phyloP scores from a whole-genome alignment of 2,888 invertebrate genomes.

The Phyllotreta cruciferae region DNA sequence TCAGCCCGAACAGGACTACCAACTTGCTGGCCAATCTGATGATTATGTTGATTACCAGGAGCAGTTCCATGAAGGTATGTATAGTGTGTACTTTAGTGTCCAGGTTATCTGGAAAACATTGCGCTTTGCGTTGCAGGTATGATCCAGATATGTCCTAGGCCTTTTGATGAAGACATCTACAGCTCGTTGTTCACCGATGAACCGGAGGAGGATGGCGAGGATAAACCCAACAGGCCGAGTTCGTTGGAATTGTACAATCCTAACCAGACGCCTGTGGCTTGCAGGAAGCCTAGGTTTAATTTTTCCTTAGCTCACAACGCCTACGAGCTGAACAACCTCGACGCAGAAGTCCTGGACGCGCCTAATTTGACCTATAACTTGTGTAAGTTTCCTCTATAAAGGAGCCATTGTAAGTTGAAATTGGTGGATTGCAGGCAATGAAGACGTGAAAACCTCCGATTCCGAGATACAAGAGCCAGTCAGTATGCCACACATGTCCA shows the following conservation, averaged over 20 bases:
- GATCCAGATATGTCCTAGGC: slow-evolving; percentile 55
- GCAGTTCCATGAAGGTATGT: slow-evolving; percentile 60
- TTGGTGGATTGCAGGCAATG: slow-evolving; percentile 51
- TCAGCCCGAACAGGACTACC: slow-evolving; percentile 40
- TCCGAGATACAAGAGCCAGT: slow-evolving; percentile 64
- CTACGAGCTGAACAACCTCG: slow-evolving; percentile 71
- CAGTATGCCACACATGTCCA: slow-evolving; percentile 65
- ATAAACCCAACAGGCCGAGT: slow-evolving; percentile 63
- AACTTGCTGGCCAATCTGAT: slow-evolving; percentile 54
- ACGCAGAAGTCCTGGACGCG: slow-evolving; percentile 70
- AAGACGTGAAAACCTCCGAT: slow-evolving; percentile 60
- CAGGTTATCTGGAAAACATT: too few relatives aligned
- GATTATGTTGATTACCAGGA: slow-evolving; percentile 58
- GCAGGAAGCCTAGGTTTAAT: slow-evolving; percentile 74
- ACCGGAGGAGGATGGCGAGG: slow-evolving; percentile 57
- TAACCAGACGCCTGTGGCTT: slow-evolving; percentile 66
- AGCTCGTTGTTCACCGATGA: slow-evolving; percentile 58
- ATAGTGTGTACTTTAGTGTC: too few relatives aligned
- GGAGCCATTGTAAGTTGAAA: background rate
- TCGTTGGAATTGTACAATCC: slow-evolving; percentile 71
- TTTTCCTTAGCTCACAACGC: slow-evolving; percentile 72
- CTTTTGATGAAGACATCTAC: slow-evolving; percentile 57
- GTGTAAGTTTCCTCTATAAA: slow-evolving; percentile 52
- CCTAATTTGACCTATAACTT: slow-evolving; percentile 62
- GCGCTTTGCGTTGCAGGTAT: slow-evolving; percentile 30